These are phyloP conservation scores for Crenichthys baileyi DNA, from an alignment of 2,797 vertebrate species.

Conservation along the genomic window DNA sequence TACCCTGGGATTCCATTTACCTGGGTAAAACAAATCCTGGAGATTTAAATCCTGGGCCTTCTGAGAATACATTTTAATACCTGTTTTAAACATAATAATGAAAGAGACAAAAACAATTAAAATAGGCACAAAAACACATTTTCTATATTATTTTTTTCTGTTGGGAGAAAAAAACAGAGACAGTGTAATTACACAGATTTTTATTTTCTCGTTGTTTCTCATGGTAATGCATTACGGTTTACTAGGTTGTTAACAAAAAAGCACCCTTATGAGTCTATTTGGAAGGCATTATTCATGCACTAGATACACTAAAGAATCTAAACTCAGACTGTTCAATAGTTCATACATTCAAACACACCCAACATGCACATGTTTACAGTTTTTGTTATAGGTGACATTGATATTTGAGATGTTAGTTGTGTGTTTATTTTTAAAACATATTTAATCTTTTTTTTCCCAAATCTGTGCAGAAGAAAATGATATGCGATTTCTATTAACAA, in stretches of 20 bases:
- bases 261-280: background rate
- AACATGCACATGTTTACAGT: background rate
- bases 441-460: background rate
- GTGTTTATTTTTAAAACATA: background rate
- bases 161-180: background rate
- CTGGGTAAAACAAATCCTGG: too few relatives aligned
- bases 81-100: background rate
- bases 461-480: background rate
- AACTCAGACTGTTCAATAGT: background rate
- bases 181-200: background rate
- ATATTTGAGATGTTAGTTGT: background rate
- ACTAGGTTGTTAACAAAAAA: background rate
- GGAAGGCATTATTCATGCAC: background rate
- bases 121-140: background rate
- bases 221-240: background rate
- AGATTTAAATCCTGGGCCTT: too few relatives aligned
- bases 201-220: background rate
- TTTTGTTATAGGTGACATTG: background rate
- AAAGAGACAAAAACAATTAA: background rate
- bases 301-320: background rate
- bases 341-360: background rate
- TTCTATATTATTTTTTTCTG: background rate
- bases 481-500: background rate
- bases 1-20: too few relatives aligned
- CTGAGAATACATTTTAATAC: background rate